Percentiles rank a stretch among this genome's conserved stretches.
phyloP scores from a whole-genome alignment of 1,140 invertebrate species.

The Melanaphis sacchari region DNA sequence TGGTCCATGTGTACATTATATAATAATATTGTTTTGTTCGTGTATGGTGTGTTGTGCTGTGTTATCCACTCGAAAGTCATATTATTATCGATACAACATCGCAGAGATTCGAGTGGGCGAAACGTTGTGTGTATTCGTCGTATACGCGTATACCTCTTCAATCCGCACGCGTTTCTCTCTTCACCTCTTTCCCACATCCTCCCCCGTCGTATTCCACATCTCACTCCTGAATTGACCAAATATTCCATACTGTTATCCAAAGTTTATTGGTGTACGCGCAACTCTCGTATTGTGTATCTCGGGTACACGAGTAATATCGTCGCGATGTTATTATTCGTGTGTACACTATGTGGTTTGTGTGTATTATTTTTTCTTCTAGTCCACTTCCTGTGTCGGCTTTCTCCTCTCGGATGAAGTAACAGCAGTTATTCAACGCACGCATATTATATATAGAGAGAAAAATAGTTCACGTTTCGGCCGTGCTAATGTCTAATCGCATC shows the following conservation, averaged over 20 bases:
- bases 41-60: not conserved
- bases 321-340: not conserved
- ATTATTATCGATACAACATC: slow-evolving; percentile 31
- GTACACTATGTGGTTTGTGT: slow-evolving; percentile 26
- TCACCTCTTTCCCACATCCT: not conserved
- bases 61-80: slow-evolving; percentile 43
- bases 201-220: not conserved
- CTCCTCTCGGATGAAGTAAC: slow-evolving; percentile 50
- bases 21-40: slow-evolving; percentile 4
- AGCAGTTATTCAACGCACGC: slow-evolving; percentile 18
- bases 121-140: not conserved
- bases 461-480: slow-evolving; percentile 37
- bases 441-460: not conserved
- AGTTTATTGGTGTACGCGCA: not conserved
- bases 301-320: not conserved
- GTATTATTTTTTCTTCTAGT: slow-evolving; percentile 37
- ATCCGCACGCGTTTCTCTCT: not conserved
- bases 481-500: slow-evolving; percentile 30
- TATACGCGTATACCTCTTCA: slow-evolving; percentile 9
- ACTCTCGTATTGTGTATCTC: not conserved
- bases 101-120: slow-evolving; percentile 19
- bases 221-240: not conserved
- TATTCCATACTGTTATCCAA: slow-evolving; percentile 11
- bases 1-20: not conserved
- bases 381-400: slow-evolving; percentile 44